These are phyloP conservation scores for Penaeus vannamei DNA, from an alignment of 1,140 invertebrate species.

Conservation along the genomic window DNA sequence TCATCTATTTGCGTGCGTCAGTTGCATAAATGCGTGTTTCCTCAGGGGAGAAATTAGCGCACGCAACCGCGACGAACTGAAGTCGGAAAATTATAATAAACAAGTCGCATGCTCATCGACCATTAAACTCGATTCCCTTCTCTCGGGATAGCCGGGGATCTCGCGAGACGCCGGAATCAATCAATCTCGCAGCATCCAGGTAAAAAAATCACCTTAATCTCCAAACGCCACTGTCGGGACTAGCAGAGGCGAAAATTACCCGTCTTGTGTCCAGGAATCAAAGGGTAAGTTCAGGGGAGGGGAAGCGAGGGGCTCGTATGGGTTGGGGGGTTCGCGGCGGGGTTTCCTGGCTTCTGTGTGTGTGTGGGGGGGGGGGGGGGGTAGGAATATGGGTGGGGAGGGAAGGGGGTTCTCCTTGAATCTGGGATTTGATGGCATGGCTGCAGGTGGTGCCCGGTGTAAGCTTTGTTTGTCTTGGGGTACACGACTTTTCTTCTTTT, in stretches of 20 bases:
- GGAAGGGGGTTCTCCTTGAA: too few relatives aligned
- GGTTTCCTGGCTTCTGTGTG: background rate
- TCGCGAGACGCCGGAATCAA: slow-evolving; percentile 35
- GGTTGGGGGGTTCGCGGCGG: background rate
- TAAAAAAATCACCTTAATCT: slow-evolving; percentile 48
- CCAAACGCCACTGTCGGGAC: background rate
- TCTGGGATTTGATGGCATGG: too few relatives aligned
- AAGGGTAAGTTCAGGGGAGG: background rate
- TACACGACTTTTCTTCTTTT: too few relatives aligned
- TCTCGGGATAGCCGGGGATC: background rate
- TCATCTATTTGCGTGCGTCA: too few relatives aligned
- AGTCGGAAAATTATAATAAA: slow-evolving; percentile 29
- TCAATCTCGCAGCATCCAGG: slow-evolving; percentile 42
- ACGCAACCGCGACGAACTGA: too few relatives aligned
- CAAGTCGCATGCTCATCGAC: slow-evolving; percentile 19
- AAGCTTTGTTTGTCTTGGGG: too few relatives aligned
- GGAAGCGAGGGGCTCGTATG: slow-evolving; percentile 16
- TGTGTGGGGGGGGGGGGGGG: background rate
- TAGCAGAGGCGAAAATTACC: slow-evolving; percentile 39
- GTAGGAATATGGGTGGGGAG: background rate
- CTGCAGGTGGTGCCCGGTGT: too few relatives aligned
- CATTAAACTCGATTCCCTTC: slow-evolving; percentile 42
- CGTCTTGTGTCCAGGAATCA: background rate
- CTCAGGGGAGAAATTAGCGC: slow-evolving; percentile 1
- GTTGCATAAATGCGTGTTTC: background rate